Conservation (phyloP, 2,113 vertebrate genomes). For the Ellobius talpinus region DNA sequence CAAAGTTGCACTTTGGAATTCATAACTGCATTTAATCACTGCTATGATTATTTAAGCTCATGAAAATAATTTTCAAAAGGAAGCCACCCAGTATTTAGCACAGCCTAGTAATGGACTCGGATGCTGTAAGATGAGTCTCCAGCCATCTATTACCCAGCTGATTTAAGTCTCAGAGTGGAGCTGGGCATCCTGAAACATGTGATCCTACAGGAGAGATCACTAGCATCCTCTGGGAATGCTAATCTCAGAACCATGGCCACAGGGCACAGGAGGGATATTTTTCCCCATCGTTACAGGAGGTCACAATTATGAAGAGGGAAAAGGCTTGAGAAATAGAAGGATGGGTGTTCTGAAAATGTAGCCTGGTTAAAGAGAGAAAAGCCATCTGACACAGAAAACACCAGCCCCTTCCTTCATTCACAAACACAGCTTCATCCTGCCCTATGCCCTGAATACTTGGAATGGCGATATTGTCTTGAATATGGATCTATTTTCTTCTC, state of each 20-base stretch:
- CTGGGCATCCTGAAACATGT: constrained; percentile 55
- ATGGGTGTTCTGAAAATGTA: constrained; percentile 58
- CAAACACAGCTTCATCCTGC: neutral
- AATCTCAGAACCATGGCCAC: constrained; percentile 61
- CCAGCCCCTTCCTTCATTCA: neutral
- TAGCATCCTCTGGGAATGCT: constrained; percentile 66
- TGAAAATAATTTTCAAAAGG: constrained; percentile 71
- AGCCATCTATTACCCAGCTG: constrained; percentile 42
- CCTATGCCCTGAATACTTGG: neutral
- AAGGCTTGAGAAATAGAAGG: neutral
- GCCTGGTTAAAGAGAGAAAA: constrained; percentile 52
- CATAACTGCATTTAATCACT: constrained; percentile 71
- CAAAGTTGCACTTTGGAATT: constrained; percentile 1
- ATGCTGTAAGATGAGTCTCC: constrained; percentile 36
- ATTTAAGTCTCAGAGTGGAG: constrained; percentile 58
- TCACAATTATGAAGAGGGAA: neutral
- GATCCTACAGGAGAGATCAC: constrained; percentile 56
- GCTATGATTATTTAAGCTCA: constrained; percentile 61
- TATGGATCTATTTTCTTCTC: constrained; percentile 19
- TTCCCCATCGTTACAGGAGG: constrained; percentile 61
- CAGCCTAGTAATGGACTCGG: constrained; percentile 64
- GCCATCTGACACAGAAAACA: neutral
- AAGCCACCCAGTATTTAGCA: constrained; percentile 58
- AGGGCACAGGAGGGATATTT: neutral
- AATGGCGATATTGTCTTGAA: neutral